phyloP scores from a whole-genome alignment of 2,888 invertebrate genomes.

The Cerastis leucographa region DNA sequence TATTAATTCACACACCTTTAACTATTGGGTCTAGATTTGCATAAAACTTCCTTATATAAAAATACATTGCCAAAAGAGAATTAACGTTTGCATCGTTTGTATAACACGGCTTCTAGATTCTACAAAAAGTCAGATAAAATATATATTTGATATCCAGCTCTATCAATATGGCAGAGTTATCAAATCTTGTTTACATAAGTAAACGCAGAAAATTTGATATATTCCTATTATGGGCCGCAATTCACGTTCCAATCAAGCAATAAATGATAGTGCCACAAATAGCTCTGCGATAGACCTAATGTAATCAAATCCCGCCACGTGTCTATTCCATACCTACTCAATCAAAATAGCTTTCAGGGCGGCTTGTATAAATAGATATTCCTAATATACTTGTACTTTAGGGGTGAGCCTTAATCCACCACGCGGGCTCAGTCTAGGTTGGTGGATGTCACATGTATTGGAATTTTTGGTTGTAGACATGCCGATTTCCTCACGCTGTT shows the following conservation, averaged over 20 bases:
- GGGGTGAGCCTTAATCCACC: too few species aligned
- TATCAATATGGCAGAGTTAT: not conserved
- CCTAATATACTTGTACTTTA: not conserved
- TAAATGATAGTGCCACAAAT: slow-evolving; percentile 19
- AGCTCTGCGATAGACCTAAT: slow-evolving; percentile 7
- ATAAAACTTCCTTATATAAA: not conserved
- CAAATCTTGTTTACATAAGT: slow-evolving; percentile 4
- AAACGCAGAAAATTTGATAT: not conserved
- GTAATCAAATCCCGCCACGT: slow-evolving; percentile 33
- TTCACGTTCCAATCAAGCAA: slow-evolving; percentile 13
- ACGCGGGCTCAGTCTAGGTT: too few species aligned
- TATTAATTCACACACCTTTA: not conserved
- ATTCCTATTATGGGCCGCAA: not conserved
- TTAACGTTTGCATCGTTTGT: not conserved
- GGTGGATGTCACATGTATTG: not conserved
- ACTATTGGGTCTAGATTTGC: not conserved
- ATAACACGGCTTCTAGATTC: not conserved
- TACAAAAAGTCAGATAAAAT: not conserved
- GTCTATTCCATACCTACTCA: slow-evolving; percentile 9
- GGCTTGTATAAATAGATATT: not conserved
- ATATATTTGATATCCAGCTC: not conserved
- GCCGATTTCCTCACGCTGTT: not conserved
- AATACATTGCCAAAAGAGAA: not conserved
- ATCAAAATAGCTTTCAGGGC: slow-evolving; percentile 11
- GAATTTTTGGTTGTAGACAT: not conserved